A percentile compares a stretch with the other conserved stretches of the same genome.
These are phyloP conservation scores for Ficedula albicollis DNA, from an alignment of 2,797 vertebrate genomes.

Conservation along the genomic window DNA sequence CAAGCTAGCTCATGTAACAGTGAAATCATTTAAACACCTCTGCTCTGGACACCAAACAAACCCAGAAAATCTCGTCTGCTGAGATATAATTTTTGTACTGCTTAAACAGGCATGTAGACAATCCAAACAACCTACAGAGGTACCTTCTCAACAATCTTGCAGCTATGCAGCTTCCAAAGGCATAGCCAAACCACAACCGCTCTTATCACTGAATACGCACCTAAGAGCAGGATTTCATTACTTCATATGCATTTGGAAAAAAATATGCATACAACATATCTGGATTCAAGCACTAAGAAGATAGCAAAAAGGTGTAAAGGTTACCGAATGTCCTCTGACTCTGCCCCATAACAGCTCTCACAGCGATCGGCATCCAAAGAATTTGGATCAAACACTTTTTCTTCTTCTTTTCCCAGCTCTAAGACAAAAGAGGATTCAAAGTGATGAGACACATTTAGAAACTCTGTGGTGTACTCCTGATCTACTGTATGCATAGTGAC, in stretches of 20 bases:
- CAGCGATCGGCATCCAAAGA: constrained; percentile 91
- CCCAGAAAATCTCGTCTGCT: not conserved
- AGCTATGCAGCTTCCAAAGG: not conserved
- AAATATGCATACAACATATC: not conserved
- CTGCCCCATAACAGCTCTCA: constrained; percentile 96
- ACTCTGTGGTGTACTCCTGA: not conserved
- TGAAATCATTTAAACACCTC: not conserved
- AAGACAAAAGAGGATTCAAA: constrained; percentile 32
- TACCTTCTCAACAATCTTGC: not conserved
- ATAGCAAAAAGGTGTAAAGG: not conserved
- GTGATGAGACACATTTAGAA: not conserved
- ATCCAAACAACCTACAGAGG: not conserved
- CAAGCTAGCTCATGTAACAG: accelerated
- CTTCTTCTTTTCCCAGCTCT: constrained; percentile 90
- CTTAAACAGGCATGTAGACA: not conserved
- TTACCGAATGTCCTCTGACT: constrained; percentile 93
- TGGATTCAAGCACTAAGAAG: not conserved
- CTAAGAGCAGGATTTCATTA: not conserved
- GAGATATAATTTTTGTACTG: not conserved
- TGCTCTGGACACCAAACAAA: not conserved
- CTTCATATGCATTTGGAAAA: not conserved
- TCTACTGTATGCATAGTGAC: not conserved
- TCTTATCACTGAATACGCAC: accelerated
- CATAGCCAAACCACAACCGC: not conserved
- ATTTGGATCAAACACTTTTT: constrained; percentile 86